Evolutionary conservation across 2,888 invertebrate species (phyloP).

Genomic region (Drosophila affinis): DNA sequence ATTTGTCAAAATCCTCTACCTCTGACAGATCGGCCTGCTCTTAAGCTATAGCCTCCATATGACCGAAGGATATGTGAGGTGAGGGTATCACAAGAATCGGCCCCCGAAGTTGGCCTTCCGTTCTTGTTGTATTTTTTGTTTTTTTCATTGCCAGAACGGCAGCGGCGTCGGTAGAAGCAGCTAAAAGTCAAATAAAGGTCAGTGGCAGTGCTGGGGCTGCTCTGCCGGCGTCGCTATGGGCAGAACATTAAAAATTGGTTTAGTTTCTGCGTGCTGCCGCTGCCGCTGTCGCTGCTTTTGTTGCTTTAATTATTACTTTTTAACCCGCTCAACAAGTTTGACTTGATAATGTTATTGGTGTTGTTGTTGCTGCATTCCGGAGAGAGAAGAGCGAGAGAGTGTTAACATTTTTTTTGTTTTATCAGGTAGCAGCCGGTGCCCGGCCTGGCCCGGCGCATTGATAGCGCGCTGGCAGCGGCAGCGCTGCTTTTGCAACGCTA

Average conservation of each 20-base stretch:
- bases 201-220: conserved; percentile 71
- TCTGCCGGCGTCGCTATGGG: conserved; percentile 57
- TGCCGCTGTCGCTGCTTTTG: conserved; percentile 52
- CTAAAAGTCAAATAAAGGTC: conserved; percentile 84
- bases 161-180: conserved; percentile 38
- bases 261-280: conserved; percentile 59
- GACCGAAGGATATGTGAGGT: not conserved
- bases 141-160: conserved; percentile 57
- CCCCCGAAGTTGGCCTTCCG: not conserved
- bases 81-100: not conserved
- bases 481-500: conserved; percentile 58
- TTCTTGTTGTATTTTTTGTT: conserved; percentile 39
- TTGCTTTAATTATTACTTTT: conserved; percentile 44
- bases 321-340: conserved; percentile 75
- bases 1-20: too few relatives aligned
- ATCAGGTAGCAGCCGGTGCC: conserved; percentile 13
- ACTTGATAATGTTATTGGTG: conserved; percentile 63
- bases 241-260: conserved; percentile 60
- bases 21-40: too few relatives aligned
- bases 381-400: conserved; percentile 18
- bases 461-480: conserved; percentile 41
- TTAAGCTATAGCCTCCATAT: too few relatives aligned
- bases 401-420: conserved; percentile 30
- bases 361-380: conserved; percentile 35
- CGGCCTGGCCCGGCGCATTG: conserved; percentile 57